Evolutionary conservation across 1,140 invertebrate genomes (phyloP), one percentile per base, ranked within the genome.

Genomic region (Sycophaga agraensis): DNA sequence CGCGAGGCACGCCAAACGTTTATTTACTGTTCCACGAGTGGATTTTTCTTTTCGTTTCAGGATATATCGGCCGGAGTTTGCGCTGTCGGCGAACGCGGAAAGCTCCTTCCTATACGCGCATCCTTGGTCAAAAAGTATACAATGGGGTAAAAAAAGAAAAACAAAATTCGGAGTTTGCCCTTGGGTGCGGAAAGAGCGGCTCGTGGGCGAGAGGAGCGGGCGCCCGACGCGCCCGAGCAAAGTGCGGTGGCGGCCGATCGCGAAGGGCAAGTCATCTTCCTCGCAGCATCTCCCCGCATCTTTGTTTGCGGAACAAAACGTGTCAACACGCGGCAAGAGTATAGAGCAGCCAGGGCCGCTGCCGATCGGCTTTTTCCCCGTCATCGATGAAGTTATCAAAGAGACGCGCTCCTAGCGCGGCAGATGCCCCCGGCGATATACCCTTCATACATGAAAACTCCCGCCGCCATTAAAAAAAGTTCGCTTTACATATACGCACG

Each of bases 231-330:
- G 51, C 6, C 40, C 17, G 21, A 45, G 31, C 28, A 43, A 14
- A 45, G 31, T 22, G 31, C 11, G 12, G 22, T 19, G 43, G 28
- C 28, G 28, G 19, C 45, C 49, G 49, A 58, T 58, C 45, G 21
- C 31, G 19, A 43, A 21, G 11, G 56, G 16, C 48, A 11, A 51
- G 37, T 59, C 57, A 43, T 59, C 39, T 4, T 49, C 14, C 39
- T 49, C 42, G 24, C 42, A 24, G 4, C 31, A 7, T 5, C 14
- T 28, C 2, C 14, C 12, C 22, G 12, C 45, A 8, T n/a, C 12
- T 31, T 59, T 59, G 48, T 59, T 59, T 51, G 37, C 16, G 17
- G 17, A 51, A n/a, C 57, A 9, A 51, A 42, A 51, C 57, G 35
- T 51, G 37, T 51, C 26, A 59, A 59, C 17, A 59, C 7, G 46